Evolutionary conservation across 2,888 invertebrate species (phyloP).

Genomic region (Hypercompe scribonia): DNA sequence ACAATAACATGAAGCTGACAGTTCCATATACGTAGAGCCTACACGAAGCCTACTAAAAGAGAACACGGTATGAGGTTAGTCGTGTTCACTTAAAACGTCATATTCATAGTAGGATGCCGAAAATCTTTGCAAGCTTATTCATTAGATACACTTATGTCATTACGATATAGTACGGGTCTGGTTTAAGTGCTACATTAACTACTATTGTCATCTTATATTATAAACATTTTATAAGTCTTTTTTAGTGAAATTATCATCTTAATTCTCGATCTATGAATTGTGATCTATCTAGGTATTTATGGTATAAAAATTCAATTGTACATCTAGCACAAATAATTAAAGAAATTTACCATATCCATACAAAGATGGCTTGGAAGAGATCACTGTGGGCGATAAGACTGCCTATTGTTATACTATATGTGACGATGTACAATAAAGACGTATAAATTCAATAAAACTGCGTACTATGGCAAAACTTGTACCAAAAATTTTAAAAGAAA

Average conservation of each 20-base stretch:
- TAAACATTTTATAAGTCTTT: neutral
- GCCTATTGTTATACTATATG: too few relatives aligned
- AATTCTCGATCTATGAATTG: too few relatives aligned
- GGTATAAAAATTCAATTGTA: too few relatives aligned
- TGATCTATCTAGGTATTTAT: too few relatives aligned
- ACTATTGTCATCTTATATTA: neutral
- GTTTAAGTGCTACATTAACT: neutral
- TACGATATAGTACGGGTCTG: neutral
- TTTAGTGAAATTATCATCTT: neutral
- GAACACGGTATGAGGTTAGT: neutral
- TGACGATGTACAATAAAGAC: too few relatives aligned
- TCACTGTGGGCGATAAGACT: too few relatives aligned
- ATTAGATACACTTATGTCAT: neutral
- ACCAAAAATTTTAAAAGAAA: too few relatives aligned
- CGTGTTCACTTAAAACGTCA: neutral
- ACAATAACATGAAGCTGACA: conserved; percentile 6
- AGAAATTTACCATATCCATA: too few relatives aligned
- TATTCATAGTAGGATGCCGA: neutral
- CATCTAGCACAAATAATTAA: too few relatives aligned
- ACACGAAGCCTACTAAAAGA: neutral
- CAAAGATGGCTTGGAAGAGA: too few relatives aligned
- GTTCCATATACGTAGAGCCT: neutral
- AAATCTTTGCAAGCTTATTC: neutral
- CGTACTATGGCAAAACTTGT: too few relatives aligned
- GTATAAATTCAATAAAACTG: too few relatives aligned